Percentiles rank a stretch among this genome's conserved stretches.
Evolutionary conservation across 30 jellyfish, hydroid and myxozoan species (phyloP).

Genomic region (Rhopilema esculentum): DNA sequence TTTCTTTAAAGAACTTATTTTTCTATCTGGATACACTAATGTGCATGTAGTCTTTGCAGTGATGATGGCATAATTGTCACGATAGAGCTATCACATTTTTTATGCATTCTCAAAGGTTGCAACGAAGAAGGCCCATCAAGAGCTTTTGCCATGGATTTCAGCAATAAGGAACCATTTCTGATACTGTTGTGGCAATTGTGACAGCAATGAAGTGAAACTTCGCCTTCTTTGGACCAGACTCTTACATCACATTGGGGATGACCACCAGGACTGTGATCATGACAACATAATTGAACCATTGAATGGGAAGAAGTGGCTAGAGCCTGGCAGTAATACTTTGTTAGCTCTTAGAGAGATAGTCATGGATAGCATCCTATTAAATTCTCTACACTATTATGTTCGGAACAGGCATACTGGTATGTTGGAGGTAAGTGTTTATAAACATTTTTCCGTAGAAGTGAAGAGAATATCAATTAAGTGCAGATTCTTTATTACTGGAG

Average conservation of each 20-base stretch:
- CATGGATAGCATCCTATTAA: background rate
- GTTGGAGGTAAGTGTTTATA: background rate
- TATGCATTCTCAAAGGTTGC: too few species aligned
- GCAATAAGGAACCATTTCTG: constrained; percentile 18
- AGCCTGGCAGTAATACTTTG: constrained; percentile 13
- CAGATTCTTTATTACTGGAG: too few species aligned
- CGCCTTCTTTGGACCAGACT: constrained; percentile 9
- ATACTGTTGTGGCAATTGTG: constrained; percentile 30
- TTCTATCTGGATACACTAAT: too few species aligned
- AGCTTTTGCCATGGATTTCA: constrained; percentile 38
- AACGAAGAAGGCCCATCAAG: too few species aligned
- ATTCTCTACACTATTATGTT: background rate
- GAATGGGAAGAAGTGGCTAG: constrained; percentile 13
- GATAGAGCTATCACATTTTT: too few species aligned
- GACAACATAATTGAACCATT: background rate
- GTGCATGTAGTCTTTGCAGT: too few species aligned
- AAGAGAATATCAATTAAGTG: background rate
- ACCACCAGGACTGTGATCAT: constrained; percentile 28
- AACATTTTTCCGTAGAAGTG: background rate
- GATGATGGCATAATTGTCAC: too few species aligned
- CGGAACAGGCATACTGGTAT: constrained; percentile 3
- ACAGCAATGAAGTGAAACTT: constrained; percentile 17
- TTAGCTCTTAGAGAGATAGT: background rate
- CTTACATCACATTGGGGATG: constrained; percentile 30
- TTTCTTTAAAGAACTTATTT: too few species aligned